Conservation (phyloP, 2,113 vertebrate genomes). For the Myxocyprinus asiaticus region DNA sequence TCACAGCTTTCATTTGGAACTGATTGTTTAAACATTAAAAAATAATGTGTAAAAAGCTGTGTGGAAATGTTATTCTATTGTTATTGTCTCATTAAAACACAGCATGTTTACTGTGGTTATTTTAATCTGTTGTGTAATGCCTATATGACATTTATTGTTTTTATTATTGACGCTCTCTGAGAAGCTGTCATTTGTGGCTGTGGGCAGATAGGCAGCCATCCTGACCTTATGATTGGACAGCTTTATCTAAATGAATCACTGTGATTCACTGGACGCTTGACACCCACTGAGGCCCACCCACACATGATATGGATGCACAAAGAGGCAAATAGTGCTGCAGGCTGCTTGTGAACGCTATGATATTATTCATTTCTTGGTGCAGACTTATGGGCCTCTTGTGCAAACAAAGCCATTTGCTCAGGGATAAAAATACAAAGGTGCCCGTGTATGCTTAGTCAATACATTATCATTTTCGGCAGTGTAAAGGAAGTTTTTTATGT, state of each 20-base stretch:
- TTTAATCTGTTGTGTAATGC: not conserved
- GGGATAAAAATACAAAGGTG: slow-evolving; percentile 26
- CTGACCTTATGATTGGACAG: slow-evolving; percentile 45
- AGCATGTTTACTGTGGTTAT: slow-evolving; percentile 2
- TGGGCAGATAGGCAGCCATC: slow-evolving; percentile 39
- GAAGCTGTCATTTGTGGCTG: slow-evolving; percentile 23
- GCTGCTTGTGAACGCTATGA: slow-evolving; percentile 48
- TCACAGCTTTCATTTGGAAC: slow-evolving; percentile 33
- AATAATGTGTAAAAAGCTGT: slow-evolving; percentile 18
- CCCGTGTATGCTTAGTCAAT: slow-evolving; percentile 12
- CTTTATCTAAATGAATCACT: slow-evolving; percentile 57
- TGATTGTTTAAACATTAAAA: slow-evolving; percentile 29
- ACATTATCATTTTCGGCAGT: not conserved
- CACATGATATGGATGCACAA: slow-evolving; percentile 49
- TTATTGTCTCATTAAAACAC: not conserved
- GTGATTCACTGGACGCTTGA: slow-evolving; percentile 47
- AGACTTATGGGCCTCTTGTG: slow-evolving; percentile 41
- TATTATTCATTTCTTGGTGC: slow-evolving; percentile 55
- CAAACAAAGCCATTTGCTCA: slow-evolving; percentile 45
- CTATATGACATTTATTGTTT: slow-evolving; percentile 28
- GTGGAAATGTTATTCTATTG: slow-evolving; percentile 8
- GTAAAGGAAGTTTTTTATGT: not conserved
- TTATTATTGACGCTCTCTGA: slow-evolving; percentile 22
- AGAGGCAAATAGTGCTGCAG: slow-evolving; percentile 39
- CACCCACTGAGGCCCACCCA: slow-evolving; percentile 58